Percentiles rank a stretch among this genome's conserved stretches.
Evolutionary conservation across 2,888 invertebrate genomes (phyloP).

Genomic region (Clusia tigrina): DNA sequence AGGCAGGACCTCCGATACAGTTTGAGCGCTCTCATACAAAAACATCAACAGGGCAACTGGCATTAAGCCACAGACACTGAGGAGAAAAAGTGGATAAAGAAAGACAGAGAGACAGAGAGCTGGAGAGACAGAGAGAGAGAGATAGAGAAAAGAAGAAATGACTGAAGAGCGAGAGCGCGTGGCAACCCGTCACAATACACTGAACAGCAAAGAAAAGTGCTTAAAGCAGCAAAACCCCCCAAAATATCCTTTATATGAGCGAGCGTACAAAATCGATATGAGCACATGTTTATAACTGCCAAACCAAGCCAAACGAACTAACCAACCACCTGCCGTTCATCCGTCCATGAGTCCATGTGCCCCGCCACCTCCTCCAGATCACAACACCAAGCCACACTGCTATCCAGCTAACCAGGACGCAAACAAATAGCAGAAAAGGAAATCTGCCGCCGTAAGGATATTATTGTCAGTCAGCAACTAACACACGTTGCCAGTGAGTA

Average conservation of each 20-base stretch:
- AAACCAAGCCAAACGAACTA: neutral
- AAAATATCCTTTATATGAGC: neutral
- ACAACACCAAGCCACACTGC: too few relatives aligned
- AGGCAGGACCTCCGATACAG: too few relatives aligned
- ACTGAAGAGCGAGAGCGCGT: neutral
- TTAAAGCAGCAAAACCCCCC: neutral
- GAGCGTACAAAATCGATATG: conserved; percentile 15
- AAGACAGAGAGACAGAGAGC: too few relatives aligned
- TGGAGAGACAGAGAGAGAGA: too few relatives aligned
- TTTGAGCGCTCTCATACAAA: too few relatives aligned
- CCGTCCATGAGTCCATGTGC: too few relatives aligned
- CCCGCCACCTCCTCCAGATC: too few relatives aligned
- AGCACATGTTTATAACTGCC: conserved; percentile 5
- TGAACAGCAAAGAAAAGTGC: neutral
- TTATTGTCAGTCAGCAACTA: neutral
- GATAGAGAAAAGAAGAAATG: neutral
- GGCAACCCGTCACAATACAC: neutral
- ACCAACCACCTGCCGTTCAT: neutral
- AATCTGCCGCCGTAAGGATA: too few relatives aligned
- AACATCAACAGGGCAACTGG: too few relatives aligned
- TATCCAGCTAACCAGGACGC: neutral
- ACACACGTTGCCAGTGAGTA: neutral
- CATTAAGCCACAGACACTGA: too few relatives aligned
- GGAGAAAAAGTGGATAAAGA: too few relatives aligned
- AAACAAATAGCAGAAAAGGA: neutral